Percentiles rank a stretch among this genome's conserved stretches.
Conservation (phyloP, 2,797 vertebrate genomes). For the Sebastes iracundus region DNA sequence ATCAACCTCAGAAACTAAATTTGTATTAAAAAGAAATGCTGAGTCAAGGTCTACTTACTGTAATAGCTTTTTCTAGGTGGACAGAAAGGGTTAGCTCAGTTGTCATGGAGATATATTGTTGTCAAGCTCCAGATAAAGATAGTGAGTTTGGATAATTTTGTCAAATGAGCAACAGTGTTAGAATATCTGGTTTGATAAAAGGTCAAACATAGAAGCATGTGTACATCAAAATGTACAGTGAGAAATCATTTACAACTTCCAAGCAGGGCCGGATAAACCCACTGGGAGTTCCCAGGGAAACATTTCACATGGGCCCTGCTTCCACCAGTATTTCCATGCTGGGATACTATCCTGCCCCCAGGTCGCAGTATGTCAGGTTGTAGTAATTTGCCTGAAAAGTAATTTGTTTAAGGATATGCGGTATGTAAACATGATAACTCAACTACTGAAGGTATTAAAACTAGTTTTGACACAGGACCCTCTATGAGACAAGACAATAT, state of each 20-base stretch:
- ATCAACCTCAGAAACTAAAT: constrained; percentile 18
- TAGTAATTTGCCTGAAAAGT: not conserved
- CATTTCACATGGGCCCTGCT: not conserved
- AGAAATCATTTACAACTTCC: constrained; percentile 1
- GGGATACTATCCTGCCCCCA: too few relatives aligned
- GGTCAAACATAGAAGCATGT: not conserved
- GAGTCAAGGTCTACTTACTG: not conserved
- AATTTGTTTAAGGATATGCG: not conserved
- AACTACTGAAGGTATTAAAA: not conserved
- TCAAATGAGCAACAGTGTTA: not conserved
- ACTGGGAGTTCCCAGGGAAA: not conserved
- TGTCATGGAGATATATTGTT: not conserved
- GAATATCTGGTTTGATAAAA: not conserved
- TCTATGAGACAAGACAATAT: not conserved
- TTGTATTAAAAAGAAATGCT: not conserved
- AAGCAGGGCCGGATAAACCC: not conserved
- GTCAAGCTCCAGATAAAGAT: not conserved
- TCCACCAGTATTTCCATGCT: not conserved
- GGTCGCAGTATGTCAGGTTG: not conserved
- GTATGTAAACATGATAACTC: not conserved
- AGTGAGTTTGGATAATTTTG: not conserved
- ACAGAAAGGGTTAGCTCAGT: not conserved
- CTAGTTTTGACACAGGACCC: not conserved
- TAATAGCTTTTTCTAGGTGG: not conserved
- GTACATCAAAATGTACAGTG: not conserved